Percentiles rank a stretch among this genome's conserved stretches.
Evolutionary conservation across 1,140 invertebrate species (phyloP).

Genomic region (Drosophila repleta): DNA sequence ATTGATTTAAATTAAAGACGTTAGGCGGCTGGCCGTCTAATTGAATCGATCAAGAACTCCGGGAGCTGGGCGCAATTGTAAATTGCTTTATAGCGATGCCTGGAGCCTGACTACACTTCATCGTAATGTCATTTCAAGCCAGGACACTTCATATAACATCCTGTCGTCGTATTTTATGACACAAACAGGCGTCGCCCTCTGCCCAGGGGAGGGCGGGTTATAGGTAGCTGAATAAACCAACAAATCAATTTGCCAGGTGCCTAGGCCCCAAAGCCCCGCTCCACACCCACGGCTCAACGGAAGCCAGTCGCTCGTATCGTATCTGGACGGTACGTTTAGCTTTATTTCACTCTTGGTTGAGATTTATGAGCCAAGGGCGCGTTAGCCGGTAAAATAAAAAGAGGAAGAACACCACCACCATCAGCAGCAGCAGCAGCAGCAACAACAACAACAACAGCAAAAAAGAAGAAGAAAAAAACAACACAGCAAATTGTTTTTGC

Average conservation of each 20-base stretch:
- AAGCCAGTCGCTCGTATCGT: slow-evolving; percentile 23
- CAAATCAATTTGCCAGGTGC: slow-evolving; percentile 82
- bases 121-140: slow-evolving; percentile 76
- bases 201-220: slow-evolving; percentile 40
- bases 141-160: slow-evolving; percentile 74
- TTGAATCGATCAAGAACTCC: slow-evolving; percentile 70
- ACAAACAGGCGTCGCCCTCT: slow-evolving; percentile 72
- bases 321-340: slow-evolving; percentile 67
- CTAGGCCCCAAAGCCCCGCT: slow-evolving; percentile 34
- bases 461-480: slow-evolving; percentile 32
- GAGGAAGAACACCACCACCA: slow-evolving; percentile 9
- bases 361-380: slow-evolving; percentile 80
- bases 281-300: not conserved
- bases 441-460: not conserved
- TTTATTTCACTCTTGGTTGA: slow-evolving; percentile 80
- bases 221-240: slow-evolving; percentile 69
- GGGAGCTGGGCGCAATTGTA: slow-evolving; percentile 58
- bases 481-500: slow-evolving; percentile 75
- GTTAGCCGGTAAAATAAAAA: slow-evolving; percentile 66
- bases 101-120: slow-evolving; percentile 73
- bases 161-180: slow-evolving; percentile 77
- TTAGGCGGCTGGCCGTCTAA: slow-evolving; percentile 68
- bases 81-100: slow-evolving; percentile 74
- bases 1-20: slow-evolving; percentile 82
- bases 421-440: not conserved